Evolutionary conservation across 2,113 vertebrate genomes (phyloP), one percentile per base, ranked within the genome.

Genomic region (Myiozetetes cayanensis): DNA sequence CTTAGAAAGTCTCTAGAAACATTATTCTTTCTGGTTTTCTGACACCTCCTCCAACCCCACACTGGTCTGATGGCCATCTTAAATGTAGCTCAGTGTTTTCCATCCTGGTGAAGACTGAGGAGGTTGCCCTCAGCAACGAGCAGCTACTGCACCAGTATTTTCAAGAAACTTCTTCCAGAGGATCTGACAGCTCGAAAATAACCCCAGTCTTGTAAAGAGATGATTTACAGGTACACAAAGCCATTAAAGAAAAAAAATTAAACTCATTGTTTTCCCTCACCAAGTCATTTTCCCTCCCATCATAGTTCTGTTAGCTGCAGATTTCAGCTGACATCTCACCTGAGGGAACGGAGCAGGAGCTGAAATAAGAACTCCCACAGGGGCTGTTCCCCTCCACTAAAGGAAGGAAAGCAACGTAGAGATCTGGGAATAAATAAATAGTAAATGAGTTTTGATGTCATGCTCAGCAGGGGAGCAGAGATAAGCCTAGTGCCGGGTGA

Each of bases 391-490:
- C 33, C 31, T 50, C 20, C 39, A 2, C 37, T 43, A 2, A 67
- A 73, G 30, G 31, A 2, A 76, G 12, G 14, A 18, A 58, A 89
- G 8, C 55, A 25, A 6, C 1, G 0, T 5, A 49, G 63, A 43
- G 2, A 14, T 9, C 10, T 8, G 20, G 35, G 8, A 73, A 70
- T 5, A 15, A 63, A 41, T 30, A 39, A 7, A n/a, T 22, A 13
- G 24, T 49, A 37, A 82, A 80, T 78, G 85, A 76, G 77, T 76
- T 96, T 86, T 82, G 93, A 37, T 78, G 67, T 74, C 72, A 12
- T 14, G 52, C 95, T 70, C 86, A 84, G 93, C 75, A n/a, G 89
- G 90, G 92, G 82, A 70, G 24, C 83, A 68, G 86, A 93, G 93
- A 96, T 91, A 96, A 95, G 56, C 76, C 4, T 0, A 9, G 44